Evolutionary conservation across 2,113 vertebrate species (phyloP).

Genomic region (Ictalurus furcatus): DNA sequence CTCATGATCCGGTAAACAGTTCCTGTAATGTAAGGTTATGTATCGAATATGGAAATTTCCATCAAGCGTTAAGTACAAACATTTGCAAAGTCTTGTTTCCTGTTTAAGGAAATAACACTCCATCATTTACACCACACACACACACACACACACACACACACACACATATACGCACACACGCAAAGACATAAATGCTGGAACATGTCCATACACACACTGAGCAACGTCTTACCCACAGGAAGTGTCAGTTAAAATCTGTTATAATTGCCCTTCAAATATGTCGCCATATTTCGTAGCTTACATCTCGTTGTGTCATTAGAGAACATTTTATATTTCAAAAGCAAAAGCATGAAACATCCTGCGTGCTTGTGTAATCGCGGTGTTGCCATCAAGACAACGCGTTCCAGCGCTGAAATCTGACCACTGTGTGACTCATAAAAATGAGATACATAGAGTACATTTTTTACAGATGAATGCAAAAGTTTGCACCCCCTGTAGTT

Average conservation of each 20-base stretch:
- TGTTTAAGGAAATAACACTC: constrained; percentile 25
- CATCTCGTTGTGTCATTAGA: constrained; percentile 44
- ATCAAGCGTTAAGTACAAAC: not conserved
- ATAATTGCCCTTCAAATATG: constrained; percentile 47
- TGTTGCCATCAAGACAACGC: constrained; percentile 27
- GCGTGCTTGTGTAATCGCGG: constrained; percentile 37
- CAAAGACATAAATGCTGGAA: not conserved
- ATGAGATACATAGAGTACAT: not conserved
- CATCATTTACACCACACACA: constrained; percentile 29
- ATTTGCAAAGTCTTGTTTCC: constrained; percentile 7
- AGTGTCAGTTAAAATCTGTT: constrained; percentile 45
- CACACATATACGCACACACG: not conserved
- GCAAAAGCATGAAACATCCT: constrained; percentile 52
- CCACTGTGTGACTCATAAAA: not conserved
- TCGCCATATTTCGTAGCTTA: constrained; percentile 51
- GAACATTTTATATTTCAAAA: constrained; percentile 56
- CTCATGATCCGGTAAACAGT: constrained; percentile 32
- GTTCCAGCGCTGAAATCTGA: not conserved
- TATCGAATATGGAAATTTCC: not conserved
- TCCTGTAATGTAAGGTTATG: not conserved
- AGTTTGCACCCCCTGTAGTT: not conserved
- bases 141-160: constrained; percentile 24
- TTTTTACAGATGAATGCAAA: not conserved
- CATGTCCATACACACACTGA: constrained; percentile 4
- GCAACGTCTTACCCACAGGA: constrained; percentile 41